A percentile compares a stretch with the other conserved stretches of the same genome.
phyloP scores from a whole-genome alignment of 1,140 invertebrate genomes.

The Ostrea denselamellosa region DNA sequence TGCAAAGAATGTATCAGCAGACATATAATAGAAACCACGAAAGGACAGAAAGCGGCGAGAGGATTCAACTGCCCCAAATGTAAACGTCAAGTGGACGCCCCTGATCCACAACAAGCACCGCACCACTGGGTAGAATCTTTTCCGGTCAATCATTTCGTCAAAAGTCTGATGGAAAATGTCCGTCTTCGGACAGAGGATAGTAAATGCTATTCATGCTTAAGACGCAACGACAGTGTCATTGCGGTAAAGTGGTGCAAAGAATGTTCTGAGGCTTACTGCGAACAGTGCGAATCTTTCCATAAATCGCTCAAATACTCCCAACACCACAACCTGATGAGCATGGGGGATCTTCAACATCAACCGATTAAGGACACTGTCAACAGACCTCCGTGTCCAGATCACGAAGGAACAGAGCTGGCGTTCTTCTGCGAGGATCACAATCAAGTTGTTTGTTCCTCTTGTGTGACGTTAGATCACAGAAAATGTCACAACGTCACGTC shows the following conservation, averaged over 20 bases:
- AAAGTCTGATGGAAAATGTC: constrained; percentile 57
- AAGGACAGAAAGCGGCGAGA: constrained; percentile 35
- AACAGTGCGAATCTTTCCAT: constrained; percentile 57
- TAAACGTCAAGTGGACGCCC: constrained; percentile 32
- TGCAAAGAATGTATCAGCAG: constrained; percentile 48
- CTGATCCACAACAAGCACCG: constrained; percentile 36
- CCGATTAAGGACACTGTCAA: constrained; percentile 54
- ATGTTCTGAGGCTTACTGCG: constrained; percentile 60
- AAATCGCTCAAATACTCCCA: constrained; percentile 53
- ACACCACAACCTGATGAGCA: constrained; percentile 55
- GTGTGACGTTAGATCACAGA: constrained; percentile 59
- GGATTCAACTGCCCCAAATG: constrained; percentile 53
- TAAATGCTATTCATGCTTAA: constrained; percentile 57
- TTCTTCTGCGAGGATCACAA: constrained; percentile 63
- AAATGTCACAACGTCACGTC: constrained; percentile 58
- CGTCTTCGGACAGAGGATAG: constrained; percentile 50
- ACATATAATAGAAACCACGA: constrained; percentile 40
- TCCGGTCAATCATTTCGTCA: constrained; percentile 56
- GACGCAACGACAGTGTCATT: constrained; percentile 45
- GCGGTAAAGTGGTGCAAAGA: constrained; percentile 61
- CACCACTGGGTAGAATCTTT: constrained; percentile 47
- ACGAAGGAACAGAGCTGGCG: constrained; percentile 57
- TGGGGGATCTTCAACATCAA: constrained; percentile 56
- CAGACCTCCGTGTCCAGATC: constrained; percentile 57
- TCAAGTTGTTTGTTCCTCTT: constrained; percentile 57